Conservation (phyloP, 2,888 invertebrate species). For the Prosapia bicincta region DNA sequence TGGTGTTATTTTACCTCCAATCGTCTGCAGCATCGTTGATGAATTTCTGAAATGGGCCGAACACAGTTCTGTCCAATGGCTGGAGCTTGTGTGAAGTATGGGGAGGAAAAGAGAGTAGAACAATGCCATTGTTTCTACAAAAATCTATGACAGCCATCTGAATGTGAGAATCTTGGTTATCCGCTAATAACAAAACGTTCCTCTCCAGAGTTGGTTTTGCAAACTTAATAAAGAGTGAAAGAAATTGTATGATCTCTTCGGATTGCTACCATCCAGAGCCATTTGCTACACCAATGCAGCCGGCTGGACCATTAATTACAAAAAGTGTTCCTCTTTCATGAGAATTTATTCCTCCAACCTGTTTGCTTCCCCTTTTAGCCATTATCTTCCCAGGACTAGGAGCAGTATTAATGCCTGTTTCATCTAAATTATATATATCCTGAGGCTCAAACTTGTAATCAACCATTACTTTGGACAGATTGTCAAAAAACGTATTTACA, state of each 20-base stretch:
- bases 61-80: neutral
- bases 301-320: slow-evolving; percentile 40
- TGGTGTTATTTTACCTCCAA: neutral
- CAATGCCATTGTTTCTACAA: slow-evolving; percentile 2
- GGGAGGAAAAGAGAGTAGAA: neutral
- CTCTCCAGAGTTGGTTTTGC: neutral
- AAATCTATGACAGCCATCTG: slow-evolving; percentile 1
- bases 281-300: slow-evolving; percentile 42
- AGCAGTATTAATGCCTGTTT: neutral
- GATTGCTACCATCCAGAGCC: slow-evolving; percentile 42
- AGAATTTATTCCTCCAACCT: neutral
- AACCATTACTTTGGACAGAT: neutral
- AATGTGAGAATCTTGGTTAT: slow-evolving; percentile 8
- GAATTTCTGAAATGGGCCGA: neutral
- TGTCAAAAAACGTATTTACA: neutral
- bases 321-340: slow-evolving; percentile 30
- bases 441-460: neutral
- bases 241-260: neutral
- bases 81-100: neutral
- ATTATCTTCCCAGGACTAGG: neutral
- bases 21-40: neutral
- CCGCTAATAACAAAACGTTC: neutral
- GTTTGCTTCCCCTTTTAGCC: neutral
- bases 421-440: neutral
- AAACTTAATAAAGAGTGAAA: neutral